A percentile compares a stretch with the other conserved stretches of the same genome.
Conservation (phyloP, 1,140 invertebrate species). For the Rhizoglyphus robini region DNA sequence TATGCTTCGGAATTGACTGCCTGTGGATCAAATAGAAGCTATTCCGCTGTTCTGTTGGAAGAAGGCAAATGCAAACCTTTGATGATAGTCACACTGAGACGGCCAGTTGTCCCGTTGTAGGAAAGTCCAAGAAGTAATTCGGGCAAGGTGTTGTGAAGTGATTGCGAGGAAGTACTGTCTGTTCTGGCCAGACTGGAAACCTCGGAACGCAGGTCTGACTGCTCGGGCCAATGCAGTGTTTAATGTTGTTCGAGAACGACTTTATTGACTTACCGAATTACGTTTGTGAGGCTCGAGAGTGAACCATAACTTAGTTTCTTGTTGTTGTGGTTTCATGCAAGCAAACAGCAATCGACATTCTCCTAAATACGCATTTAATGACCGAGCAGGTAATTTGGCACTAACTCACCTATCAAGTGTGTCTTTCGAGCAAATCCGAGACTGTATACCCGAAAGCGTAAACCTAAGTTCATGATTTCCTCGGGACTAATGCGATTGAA, state of each 20-base stretch:
- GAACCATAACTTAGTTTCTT: slow-evolving; percentile 76
- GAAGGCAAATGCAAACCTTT: slow-evolving; percentile 39
- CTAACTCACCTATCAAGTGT: slow-evolving; percentile 49
- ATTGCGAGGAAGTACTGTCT: slow-evolving; percentile 81
- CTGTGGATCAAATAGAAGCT: slow-evolving; percentile 30
- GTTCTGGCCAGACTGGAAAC: slow-evolving; percentile 64
- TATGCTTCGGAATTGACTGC: slow-evolving; percentile 67
- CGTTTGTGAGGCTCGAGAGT: slow-evolving; percentile 64
- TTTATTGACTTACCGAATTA: slow-evolving; percentile 62
- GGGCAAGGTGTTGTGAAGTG: slow-evolving; percentile 73
- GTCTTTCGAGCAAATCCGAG: slow-evolving; percentile 76
- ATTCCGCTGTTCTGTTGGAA: neutral
- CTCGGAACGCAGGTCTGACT: slow-evolving; percentile 36
- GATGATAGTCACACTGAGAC: slow-evolving; percentile 76
- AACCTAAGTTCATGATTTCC: slow-evolving; percentile 76
- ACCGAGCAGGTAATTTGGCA: neutral
- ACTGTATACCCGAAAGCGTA: slow-evolving; percentile 76
- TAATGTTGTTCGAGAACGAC: no score
- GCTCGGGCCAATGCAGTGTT: slow-evolving; percentile 29
- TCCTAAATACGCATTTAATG: slow-evolving; percentile 30
- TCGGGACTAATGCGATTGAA: slow-evolving; percentile 60
- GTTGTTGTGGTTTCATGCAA: slow-evolving; percentile 64
- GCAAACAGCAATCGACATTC: slow-evolving; percentile 75
- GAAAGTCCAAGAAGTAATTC: slow-evolving; percentile 73
- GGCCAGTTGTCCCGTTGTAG: slow-evolving; percentile 81